Conservation (phyloP, 1,140 invertebrate species). For the Pseudomyrmex gracilis region DNA sequence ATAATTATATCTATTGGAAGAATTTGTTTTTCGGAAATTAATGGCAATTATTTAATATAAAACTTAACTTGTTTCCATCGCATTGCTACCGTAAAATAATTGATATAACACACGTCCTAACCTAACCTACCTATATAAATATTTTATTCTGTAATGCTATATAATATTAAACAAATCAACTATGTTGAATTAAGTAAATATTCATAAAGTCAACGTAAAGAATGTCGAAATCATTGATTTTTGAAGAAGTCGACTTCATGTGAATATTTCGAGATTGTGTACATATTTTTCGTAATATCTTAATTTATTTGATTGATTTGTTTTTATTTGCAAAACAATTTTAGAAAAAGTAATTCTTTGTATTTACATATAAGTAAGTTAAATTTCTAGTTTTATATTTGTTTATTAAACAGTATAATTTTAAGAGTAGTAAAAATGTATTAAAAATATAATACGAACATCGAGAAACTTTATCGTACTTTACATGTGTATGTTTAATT, state of each 20-base stretch:
- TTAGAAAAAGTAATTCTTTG: neutral
- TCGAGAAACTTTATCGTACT: neutral
- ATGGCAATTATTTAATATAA: neutral
- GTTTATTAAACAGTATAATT: neutral
- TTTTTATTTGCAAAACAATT: neutral
- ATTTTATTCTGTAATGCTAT: too few species aligned
- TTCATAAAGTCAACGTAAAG: too few species aligned
- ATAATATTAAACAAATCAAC: too few species aligned
- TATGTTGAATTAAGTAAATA: too few species aligned
- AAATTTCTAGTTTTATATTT: too few species aligned
- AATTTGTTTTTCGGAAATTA: neutral
- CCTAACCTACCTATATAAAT: too few species aligned
- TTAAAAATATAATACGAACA: neutral
- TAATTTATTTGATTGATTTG: too few species aligned
- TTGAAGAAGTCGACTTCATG: too few species aligned
- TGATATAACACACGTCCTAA: neutral
- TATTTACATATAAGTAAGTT: too few species aligned
- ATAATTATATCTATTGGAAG: conserved; percentile 4
- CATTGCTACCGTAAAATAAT: neutral
- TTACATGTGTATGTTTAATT: neutral
- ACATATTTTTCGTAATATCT: too few species aligned
- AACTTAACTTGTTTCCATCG: neutral
- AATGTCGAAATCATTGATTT: too few species aligned
- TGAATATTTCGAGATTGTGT: too few species aligned
- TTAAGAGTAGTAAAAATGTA: neutral